These are phyloP conservation scores for Rhabdornis inornatus DNA, from an alignment of 2,113 vertebrate species.

Conservation along the genomic window DNA sequence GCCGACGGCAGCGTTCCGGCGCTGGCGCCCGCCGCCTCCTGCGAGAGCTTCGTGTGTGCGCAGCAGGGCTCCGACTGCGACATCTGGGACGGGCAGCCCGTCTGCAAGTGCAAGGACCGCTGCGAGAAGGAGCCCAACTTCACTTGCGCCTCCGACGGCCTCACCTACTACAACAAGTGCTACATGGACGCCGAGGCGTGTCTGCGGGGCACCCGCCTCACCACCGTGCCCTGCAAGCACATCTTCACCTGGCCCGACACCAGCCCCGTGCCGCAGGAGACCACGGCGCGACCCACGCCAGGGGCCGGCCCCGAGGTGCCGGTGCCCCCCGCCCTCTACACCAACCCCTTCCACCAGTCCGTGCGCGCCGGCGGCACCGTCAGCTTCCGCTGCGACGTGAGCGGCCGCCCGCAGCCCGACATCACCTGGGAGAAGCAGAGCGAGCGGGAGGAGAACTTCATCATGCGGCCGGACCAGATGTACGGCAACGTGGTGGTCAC, in stretches of 20 bases:
- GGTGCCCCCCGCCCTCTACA: slow-evolving; percentile 86
- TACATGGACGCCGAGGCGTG: slow-evolving; percentile 98
- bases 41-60: slow-evolving; percentile 85
- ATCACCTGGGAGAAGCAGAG: slow-evolving; percentile 97
- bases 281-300: slow-evolving; percentile 80
- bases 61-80: slow-evolving; percentile 94
- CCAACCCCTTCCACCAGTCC: slow-evolving; percentile 87
- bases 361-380: slow-evolving; percentile 86
- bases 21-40: slow-evolving; percentile 69
- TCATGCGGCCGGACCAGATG: slow-evolving; percentile 96
- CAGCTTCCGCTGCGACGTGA: slow-evolving; percentile 91
- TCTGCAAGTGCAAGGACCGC: slow-evolving; percentile 93
- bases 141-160: slow-evolving; percentile 93
- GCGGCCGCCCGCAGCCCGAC: slow-evolving; percentile 85
- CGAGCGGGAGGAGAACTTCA: slow-evolving; percentile 80
- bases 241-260: slow-evolving; percentile 86
- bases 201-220: slow-evolving; percentile 82
- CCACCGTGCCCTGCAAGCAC: slow-evolving; percentile 87
- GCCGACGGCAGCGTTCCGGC: slow-evolving; percentile 72
- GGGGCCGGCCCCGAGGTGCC: slow-evolving; percentile 73
- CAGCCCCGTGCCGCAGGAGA: slow-evolving; percentile 83
- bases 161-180: slow-evolving; percentile 98
- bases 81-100: slow-evolving; percentile 91
- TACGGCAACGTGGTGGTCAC: slow-evolving; percentile 96
- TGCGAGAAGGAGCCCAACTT: slow-evolving; percentile 96